Evolutionary conservation across 1,140 invertebrate species (phyloP).

Genomic region (Acromyrmex heyeri): DNA sequence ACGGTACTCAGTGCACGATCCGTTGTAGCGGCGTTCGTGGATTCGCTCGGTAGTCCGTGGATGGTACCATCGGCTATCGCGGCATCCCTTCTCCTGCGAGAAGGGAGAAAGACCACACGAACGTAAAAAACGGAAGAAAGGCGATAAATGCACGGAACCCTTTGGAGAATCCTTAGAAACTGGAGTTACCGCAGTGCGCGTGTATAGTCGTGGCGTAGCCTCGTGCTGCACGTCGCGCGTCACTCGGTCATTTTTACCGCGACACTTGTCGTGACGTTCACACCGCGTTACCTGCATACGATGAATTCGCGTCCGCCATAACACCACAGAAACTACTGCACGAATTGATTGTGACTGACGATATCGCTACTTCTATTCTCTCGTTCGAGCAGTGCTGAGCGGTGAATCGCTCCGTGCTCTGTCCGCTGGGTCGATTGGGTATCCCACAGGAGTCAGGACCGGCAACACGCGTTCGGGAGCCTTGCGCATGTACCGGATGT

Average conservation of each 20-base stretch:
- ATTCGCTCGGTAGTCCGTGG: not conserved
- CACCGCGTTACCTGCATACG: not conserved
- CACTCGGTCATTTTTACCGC: slow-evolving; percentile 43
- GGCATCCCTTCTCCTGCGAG: not conserved
- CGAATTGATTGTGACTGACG: not conserved
- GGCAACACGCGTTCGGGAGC: not conserved
- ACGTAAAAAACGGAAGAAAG: not conserved
- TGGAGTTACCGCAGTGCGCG: slow-evolving; percentile 3
- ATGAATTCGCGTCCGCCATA: slow-evolving; percentile 55
- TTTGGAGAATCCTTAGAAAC: not conserved
- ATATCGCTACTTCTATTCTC: not conserved
- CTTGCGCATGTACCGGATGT: not conserved
- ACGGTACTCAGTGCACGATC: not conserved
- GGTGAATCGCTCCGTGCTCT: not conserved
- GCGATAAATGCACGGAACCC: not conserved
- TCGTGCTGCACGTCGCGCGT: slow-evolving; percentile 35
- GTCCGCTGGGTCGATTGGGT: not conserved
- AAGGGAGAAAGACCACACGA: not conserved
- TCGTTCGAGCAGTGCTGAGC: no score
- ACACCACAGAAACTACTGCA: slow-evolving; percentile 42
- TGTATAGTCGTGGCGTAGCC: not conserved
- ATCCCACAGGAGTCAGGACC: not conserved
- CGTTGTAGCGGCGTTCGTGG: not conserved
- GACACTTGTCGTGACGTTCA: slow-evolving; percentile 55
- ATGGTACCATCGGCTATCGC: not conserved